phyloP scores from a whole-genome alignment of 2,797 vertebrate genomes.

The Cephalopachus bancanus region DNA sequence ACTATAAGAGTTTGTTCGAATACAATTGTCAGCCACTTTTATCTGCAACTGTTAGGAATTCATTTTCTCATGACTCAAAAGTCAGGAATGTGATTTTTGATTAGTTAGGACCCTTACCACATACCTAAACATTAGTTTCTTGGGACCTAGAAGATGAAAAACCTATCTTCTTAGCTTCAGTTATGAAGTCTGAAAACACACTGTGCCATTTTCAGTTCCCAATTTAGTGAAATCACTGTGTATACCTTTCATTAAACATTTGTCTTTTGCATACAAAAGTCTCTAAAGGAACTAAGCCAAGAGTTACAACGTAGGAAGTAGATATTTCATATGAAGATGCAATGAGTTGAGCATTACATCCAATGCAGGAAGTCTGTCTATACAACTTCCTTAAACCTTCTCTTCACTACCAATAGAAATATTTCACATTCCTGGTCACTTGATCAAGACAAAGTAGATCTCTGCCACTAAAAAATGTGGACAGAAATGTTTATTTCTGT shows the following conservation, averaged over 20 bases:
- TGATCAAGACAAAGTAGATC: not conserved
- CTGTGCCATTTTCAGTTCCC: not conserved
- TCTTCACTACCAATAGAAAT: not conserved
- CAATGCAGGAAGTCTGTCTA: not conserved
- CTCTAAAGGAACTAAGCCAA: not conserved
- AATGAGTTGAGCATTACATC: no score
- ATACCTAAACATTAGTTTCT: not conserved
- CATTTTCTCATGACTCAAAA: not conserved
- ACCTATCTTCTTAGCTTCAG: not conserved
- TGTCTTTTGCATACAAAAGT: not conserved
- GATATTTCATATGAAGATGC: not conserved
- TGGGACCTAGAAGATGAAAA: not conserved
- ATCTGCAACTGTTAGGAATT: not conserved
- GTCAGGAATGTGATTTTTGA: not conserved
- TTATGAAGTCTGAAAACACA: not conserved
- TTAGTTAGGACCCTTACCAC: not conserved
- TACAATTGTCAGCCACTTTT: not conserved
- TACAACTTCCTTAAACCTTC: not conserved
- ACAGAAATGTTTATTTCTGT: not conserved
- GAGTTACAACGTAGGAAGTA: not conserved
- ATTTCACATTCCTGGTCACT: not conserved
- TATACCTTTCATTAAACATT: not conserved
- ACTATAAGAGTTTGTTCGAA: not conserved
- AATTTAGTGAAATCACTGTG: not conserved
- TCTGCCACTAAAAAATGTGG: not conserved